Percentiles rank a stretch among this genome's conserved stretches.
phyloP scores from a whole-genome alignment of 2,888 invertebrate species.

The Agrochola macilenta region DNA sequence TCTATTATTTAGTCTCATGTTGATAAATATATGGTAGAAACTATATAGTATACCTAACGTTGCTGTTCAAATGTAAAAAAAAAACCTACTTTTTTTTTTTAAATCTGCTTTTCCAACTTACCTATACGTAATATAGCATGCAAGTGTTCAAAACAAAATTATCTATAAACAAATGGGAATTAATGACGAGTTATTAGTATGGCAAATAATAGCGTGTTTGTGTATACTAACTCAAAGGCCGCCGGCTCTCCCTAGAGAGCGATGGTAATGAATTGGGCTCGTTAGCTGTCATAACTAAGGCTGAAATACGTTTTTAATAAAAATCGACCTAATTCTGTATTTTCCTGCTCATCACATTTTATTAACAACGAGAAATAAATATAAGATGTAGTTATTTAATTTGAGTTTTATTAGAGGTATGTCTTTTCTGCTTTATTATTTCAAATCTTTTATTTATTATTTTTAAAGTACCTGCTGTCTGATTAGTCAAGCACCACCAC shows the following conservation, averaged over 20 bases:
- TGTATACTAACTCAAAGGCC: conserved; percentile 70
- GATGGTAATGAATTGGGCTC: conserved; percentile 77
- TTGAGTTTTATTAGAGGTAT: conserved; percentile 9
- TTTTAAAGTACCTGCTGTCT: conserved; percentile 6
- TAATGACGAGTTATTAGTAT: conserved; percentile 74
- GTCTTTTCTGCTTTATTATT: neutral
- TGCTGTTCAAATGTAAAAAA: conserved; percentile 1
- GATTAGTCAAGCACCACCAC: conserved; percentile 21
- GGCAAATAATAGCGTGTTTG: conserved; percentile 78
- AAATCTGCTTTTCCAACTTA: neutral
- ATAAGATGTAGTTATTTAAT: conserved; percentile 3
- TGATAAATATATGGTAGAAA: conserved; percentile 18
- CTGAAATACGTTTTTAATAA: conserved; percentile 64
- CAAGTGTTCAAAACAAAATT: conserved; percentile 20
- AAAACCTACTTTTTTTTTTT: neutral
- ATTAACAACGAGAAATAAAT: neutral
- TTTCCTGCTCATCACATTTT: conserved; percentile 25
- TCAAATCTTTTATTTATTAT: conserved; percentile 5
- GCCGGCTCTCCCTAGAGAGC: conserved; percentile 71
- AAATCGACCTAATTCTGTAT: conserved; percentile 67
- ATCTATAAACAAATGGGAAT: conserved; percentile 65
- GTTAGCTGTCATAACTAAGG: conserved; percentile 70
- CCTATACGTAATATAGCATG: neutral
- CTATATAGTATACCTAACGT: neutral
- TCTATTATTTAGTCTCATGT: conserved; percentile 27